Evolutionary conservation across 1,140 invertebrate species (phyloP).

Genomic region (Pemphigus obesinymphae): DNA sequence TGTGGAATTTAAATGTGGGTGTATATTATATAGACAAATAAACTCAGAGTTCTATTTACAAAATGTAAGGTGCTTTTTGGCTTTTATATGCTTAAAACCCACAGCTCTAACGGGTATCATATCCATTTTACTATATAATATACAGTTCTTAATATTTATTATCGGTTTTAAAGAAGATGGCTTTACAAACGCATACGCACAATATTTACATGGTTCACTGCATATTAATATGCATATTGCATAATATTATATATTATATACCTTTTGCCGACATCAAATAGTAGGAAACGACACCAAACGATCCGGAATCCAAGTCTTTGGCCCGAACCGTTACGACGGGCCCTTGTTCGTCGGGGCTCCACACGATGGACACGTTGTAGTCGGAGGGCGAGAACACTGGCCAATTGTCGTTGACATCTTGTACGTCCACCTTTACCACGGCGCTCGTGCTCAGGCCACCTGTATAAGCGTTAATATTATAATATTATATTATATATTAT

Average conservation of each 20-base stretch:
- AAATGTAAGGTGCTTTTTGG: too few relatives aligned
- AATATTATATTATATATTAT: background rate
- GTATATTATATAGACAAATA: too few relatives aligned
- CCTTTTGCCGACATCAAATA: slow-evolving; percentile 48
- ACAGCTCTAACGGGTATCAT: too few relatives aligned
- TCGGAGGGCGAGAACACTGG: slow-evolving; percentile 79
- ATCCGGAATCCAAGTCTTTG: slow-evolving; percentile 78
- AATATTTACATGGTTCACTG: too few relatives aligned
- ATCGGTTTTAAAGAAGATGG: too few relatives aligned
- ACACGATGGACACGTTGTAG: slow-evolving; percentile 81
- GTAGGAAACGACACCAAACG: slow-evolving; percentile 76
- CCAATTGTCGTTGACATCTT: slow-evolving; percentile 90
- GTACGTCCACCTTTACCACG: slow-evolving; percentile 84
- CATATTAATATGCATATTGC: too few relatives aligned
- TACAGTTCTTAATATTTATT: too few relatives aligned
- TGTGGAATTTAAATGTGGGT: too few relatives aligned
- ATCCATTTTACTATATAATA: too few relatives aligned
- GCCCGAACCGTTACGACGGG: slow-evolving; percentile 69
- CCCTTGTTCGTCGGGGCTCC: slow-evolving; percentile 54
- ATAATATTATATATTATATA: background rate
- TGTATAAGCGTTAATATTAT: slow-evolving; percentile 51
- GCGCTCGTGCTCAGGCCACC: slow-evolving; percentile 87
- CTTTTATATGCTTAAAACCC: too few relatives aligned
- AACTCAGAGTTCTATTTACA: too few relatives aligned
- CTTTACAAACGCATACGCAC: too few relatives aligned